Conservation (phyloP, 2,113 vertebrate genomes). For the Prochilodus magdalenae region DNA sequence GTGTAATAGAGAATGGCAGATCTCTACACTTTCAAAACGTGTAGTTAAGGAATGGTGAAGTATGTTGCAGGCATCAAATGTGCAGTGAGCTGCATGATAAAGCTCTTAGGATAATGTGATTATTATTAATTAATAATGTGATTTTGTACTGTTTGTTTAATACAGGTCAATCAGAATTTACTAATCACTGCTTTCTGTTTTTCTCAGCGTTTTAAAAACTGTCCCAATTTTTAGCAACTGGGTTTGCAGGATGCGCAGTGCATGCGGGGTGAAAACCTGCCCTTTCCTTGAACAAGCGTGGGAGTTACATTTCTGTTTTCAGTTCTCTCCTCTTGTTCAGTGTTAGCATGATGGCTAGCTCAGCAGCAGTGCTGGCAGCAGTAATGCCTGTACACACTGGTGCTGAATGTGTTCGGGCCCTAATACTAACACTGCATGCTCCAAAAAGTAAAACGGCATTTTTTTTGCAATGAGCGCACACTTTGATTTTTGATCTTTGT, state of each 20-base stretch:
- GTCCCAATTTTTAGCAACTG: no score
- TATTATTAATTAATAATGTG: no score
- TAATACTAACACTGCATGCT: slow-evolving; percentile 19
- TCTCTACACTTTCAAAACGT: no score
- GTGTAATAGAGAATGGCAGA: no score
- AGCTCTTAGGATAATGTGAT: no score
- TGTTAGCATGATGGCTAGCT: background rate
- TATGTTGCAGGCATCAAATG: no score
- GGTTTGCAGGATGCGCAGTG: slow-evolving; percentile 32
- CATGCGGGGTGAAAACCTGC: slow-evolving; percentile 57
- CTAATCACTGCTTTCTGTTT: no score
- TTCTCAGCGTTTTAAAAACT: no score
- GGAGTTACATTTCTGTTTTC: background rate
- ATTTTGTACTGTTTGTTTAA: no score
- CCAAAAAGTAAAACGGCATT: background rate
- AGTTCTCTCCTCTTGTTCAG: background rate
- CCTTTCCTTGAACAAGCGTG: slow-evolving; percentile 17
- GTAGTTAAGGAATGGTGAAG: no score
- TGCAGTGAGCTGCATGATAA: no score
- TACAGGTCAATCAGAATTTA: no score
- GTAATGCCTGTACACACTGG: background rate
- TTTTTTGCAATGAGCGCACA: background rate
- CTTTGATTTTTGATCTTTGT: background rate
- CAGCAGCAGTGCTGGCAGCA: background rate
- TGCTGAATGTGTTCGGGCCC: background rate